Conservation (phyloP, 1,140 invertebrate genomes). For the Rhyzopertha dominica region DNA sequence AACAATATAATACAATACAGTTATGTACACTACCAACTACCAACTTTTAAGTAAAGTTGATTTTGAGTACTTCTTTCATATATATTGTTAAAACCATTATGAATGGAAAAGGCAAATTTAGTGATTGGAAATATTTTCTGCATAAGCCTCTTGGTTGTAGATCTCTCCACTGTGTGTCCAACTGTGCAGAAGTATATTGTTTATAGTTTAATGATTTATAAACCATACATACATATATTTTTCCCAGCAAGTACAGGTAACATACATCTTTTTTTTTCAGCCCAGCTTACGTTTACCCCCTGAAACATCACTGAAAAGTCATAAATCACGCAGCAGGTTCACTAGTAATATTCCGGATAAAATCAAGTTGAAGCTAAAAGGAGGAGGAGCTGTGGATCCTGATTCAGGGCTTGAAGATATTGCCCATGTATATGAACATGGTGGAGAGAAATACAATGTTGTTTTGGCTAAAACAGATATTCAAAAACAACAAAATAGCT, state of each 20-base stretch:
- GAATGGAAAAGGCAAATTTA: too few species aligned
- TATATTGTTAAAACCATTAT: too few species aligned
- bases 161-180: too few species aligned
- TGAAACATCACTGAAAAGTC: slow-evolving; percentile 44
- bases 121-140: too few species aligned
- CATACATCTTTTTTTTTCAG: slow-evolving; percentile 37
- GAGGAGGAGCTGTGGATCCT: slow-evolving; percentile 84
- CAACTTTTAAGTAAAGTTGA: too few species aligned
- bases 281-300: slow-evolving; percentile 53
- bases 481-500: slow-evolving; percentile 84
- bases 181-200: too few species aligned
- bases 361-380: slow-evolving; percentile 78
- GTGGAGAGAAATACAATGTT: slow-evolving; percentile 64
- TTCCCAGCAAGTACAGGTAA: background rate
- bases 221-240: background rate
- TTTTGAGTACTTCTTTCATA: too few species aligned
- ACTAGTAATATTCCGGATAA: slow-evolving; percentile 60
- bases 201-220: slow-evolving; percentile 1
- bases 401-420: slow-evolving; percentile 74
- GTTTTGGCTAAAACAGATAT: slow-evolving; percentile 84
- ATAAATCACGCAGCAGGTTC: slow-evolving; percentile 60
- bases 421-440: slow-evolving; percentile 72
- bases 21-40: too few species aligned
- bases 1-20: too few species aligned
- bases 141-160: too few species aligned